Percentiles rank a stretch among this genome's conserved stretches.
Evolutionary conservation across 2,113 vertebrate genomes (phyloP).

Genomic region (Myotis lucifugus): DNA sequence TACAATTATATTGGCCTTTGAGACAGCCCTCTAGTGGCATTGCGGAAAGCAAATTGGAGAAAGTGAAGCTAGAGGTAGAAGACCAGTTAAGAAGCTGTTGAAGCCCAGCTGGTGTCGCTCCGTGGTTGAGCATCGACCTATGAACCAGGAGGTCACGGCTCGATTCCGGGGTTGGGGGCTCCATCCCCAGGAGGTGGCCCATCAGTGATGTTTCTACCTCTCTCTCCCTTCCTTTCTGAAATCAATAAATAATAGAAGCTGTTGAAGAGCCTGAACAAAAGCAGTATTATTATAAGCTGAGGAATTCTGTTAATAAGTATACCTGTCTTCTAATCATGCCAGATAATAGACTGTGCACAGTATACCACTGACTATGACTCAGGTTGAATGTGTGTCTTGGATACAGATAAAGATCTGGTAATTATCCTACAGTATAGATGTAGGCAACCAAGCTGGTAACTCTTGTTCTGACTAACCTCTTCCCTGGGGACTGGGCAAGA

Average conservation of each 20-base stretch:
- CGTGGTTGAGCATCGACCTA: too few species aligned
- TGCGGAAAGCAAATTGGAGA: not conserved
- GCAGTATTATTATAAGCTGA: not conserved
- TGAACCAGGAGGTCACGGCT: too few species aligned
- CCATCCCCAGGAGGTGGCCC: too few species aligned
- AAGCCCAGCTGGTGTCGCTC: not conserved
- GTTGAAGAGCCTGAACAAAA: not conserved
- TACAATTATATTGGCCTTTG: not conserved
- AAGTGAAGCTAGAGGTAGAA: not conserved
- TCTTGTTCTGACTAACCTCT: not conserved
- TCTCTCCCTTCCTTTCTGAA: too few species aligned
- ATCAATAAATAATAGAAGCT: not conserved
- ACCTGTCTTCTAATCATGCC: not conserved
- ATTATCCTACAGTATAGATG: not conserved
- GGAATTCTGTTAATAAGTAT: not conserved
- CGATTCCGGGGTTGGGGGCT: too few species aligned
- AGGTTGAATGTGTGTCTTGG: not conserved
- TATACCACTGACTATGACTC: not conserved
- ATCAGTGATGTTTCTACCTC: too few species aligned
- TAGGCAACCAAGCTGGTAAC: not conserved
- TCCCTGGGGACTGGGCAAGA: not conserved
- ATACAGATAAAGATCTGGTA: not conserved
- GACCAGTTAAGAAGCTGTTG: not conserved
- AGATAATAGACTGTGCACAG: not conserved
- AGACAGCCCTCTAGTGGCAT: not conserved